Conservation (phyloP, 1,140 invertebrate species). For the Drosophila aff. region DNA sequence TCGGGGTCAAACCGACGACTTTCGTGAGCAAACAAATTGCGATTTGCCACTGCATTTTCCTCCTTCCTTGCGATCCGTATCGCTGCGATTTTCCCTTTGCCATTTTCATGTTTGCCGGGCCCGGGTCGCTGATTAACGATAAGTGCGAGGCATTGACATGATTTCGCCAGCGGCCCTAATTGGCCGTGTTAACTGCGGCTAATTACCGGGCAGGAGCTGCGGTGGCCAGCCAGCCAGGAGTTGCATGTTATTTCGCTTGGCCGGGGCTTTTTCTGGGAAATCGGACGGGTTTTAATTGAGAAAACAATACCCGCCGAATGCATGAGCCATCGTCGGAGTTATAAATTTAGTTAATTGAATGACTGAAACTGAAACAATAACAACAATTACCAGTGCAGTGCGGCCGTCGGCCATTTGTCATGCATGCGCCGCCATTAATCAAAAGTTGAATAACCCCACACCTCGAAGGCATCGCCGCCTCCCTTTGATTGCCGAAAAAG, state of each 20-base stretch:
- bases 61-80: conserved; percentile 33
- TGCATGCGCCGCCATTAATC: conserved; percentile 73
- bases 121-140: conserved; percentile 58
- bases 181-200: conserved; percentile 66
- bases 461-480: background rate
- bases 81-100: conserved; percentile 24
- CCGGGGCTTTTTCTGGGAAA: conserved; percentile 59
- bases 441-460: conserved; percentile 73
- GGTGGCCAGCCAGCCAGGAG: background rate
- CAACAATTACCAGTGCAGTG: conserved; percentile 68
- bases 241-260: conserved; percentile 43
- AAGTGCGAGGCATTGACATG: conserved; percentile 77
- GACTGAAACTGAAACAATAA: conserved; percentile 26
- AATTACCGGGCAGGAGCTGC: conserved; percentile 48
- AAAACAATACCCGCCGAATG: conserved; percentile 26
- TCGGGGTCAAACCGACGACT: conserved; percentile 74
- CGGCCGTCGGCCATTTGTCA: conserved; percentile 66
- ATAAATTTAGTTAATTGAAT: conserved; percentile 72
- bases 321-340: conserved; percentile 32
- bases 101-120: conserved; percentile 60
- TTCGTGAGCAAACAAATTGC: conserved; percentile 76
- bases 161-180: conserved; percentile 65
- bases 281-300: conserved; percentile 61
- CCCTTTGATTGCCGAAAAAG: conserved; percentile 18
- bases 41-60: conserved; percentile 30